Conservation (phyloP, 2,113 vertebrate species). For the Protobothrops mucrosquamatus region DNA sequence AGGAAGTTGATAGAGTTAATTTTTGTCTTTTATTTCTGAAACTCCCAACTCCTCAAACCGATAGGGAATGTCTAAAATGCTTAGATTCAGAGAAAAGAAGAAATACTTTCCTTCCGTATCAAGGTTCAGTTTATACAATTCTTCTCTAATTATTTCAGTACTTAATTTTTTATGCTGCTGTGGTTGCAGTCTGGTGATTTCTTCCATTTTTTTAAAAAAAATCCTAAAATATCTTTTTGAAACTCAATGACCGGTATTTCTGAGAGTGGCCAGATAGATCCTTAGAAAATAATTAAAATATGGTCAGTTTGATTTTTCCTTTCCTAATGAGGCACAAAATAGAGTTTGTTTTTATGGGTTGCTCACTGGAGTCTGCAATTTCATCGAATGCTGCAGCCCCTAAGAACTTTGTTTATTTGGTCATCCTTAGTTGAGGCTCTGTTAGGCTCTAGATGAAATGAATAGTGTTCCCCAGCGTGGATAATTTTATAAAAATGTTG, state of each 20-base stretch:
- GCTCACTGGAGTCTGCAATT: neutral
- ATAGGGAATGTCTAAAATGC: neutral
- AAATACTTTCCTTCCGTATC: neutral
- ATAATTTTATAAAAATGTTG: neutral
- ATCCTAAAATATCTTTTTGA: neutral
- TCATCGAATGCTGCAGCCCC: neutral
- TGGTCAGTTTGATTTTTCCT: neutral
- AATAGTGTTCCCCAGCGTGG: neutral
- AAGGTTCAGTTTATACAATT: neutral
- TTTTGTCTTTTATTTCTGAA: neutral
- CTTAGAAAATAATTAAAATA: neutral
- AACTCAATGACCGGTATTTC: neutral
- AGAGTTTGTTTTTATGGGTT: neutral
- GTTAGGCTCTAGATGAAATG: neutral
- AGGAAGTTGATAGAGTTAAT: neutral
- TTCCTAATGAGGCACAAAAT: neutral
- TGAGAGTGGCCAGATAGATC: neutral
- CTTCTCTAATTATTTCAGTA: neutral
- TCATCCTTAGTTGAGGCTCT: no score
- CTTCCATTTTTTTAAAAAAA: neutral
- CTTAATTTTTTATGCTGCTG: neutral
- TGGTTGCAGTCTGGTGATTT: neutral
- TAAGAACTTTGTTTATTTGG: neutral
- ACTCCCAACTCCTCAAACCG: neutral
- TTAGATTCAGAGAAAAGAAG: neutral